phyloP scores from a whole-genome alignment of 2,888 invertebrate species.

The Aphidoletes aphidimyza region DNA sequence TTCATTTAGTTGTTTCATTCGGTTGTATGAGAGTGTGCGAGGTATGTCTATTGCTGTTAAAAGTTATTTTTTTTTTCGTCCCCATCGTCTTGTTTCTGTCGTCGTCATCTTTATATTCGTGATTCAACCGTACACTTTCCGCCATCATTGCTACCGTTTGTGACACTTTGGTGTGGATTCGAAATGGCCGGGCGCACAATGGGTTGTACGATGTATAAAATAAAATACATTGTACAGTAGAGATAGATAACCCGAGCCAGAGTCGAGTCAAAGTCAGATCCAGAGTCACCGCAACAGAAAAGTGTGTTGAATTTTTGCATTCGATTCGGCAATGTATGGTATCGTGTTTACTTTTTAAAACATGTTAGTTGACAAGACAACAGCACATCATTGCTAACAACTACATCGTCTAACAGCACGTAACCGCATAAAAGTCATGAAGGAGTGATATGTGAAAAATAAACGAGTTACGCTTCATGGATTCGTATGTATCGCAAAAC shows the following conservation, averaged over 20 bases:
- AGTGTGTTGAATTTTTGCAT: conserved; percentile 3
- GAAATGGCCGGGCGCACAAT: no score
- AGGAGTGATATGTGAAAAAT: conserved; percentile 34
- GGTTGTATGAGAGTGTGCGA: not conserved
- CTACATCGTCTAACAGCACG: conserved; percentile 32
- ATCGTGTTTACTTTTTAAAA: conserved; percentile 45
- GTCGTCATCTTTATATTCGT: not conserved
- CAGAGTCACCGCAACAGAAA: no score
- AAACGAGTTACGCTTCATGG: conserved; percentile 20
- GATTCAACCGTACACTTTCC: not conserved
- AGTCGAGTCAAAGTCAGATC: no score
- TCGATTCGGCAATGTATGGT: not conserved
- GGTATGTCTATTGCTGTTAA: no score
- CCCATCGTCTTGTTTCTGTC: not conserved
- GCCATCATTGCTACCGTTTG: not conserved
- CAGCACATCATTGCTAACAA: conserved; percentile 47
- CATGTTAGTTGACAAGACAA: conserved; percentile 51
- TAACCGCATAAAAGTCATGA: conserved; percentile 52
- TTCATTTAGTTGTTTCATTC: conserved; percentile 6
- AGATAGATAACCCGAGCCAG: no score
- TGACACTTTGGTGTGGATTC: not conserved
- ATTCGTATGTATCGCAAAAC: not conserved
- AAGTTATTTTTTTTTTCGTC: not conserved
- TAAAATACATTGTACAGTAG: no score
- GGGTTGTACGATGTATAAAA: no score